These are phyloP conservation scores for Amyelois transitella DNA, from an alignment of 1,140 invertebrate species.

Conservation along the genomic window DNA sequence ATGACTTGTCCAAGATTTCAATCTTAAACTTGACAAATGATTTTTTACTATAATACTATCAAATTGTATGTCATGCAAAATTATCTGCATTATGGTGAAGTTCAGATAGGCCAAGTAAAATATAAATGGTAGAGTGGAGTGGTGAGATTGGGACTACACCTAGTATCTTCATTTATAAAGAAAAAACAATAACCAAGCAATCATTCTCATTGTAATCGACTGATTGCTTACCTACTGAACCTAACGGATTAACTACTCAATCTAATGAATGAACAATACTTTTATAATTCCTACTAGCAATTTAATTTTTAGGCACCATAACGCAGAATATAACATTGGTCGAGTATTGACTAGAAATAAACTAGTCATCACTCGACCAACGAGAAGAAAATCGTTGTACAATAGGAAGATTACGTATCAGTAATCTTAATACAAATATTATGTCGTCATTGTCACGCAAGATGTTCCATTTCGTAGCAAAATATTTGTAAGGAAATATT, in stretches of 20 bases:
- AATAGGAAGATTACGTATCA: constrained; percentile 17
- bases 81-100: constrained; percentile 10
- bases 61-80: constrained; percentile 28
- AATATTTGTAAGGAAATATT: constrained; percentile 31
- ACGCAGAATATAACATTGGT: too few relatives aligned
- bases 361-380: neutral
- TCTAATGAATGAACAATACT: too few relatives aligned
- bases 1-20: too few relatives aligned
- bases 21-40: neutral
- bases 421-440: constrained; percentile 24
- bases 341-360: too few relatives aligned
- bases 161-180: too few relatives aligned
- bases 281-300: too few relatives aligned
- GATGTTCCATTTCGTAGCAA: constrained; percentile 14
- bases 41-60: neutral
- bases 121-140: neutral
- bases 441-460: constrained; percentile 23
- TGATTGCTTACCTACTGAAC: too few relatives aligned
- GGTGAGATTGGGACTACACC: too few relatives aligned
- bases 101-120: neutral
- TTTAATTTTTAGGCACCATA: neutral
- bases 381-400: constrained; percentile 4
- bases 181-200: too few relatives aligned
- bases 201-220: too few relatives aligned
- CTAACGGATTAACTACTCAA: too few relatives aligned